Evolutionary conservation across 2,888 invertebrate genomes (phyloP), one percentile per base, ranked within the genome.

Genomic region (Anarsia innoxiella): DNA sequence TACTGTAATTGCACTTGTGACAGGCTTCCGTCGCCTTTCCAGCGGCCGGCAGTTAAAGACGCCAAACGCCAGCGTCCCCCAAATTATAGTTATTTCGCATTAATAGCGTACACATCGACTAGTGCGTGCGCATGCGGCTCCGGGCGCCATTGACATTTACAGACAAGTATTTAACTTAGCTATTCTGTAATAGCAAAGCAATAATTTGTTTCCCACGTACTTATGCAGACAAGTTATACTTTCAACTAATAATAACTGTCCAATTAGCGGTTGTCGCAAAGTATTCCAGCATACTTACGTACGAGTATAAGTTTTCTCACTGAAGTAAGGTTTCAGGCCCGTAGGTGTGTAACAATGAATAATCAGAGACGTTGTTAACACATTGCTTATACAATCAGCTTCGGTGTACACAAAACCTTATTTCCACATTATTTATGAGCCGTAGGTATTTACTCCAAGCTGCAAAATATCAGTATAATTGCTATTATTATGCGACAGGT

Each of bases 1-100:
- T 79, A 82, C 73, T 65, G 76, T 83, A 84, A 84, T 84, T 84
- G 83, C 71, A 65, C 46, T 64, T 80, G 80, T 83, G 84, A 83
- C 84, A 84, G 83, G 76, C 82, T 82, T 80, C 83, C 80, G 80
- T 82, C 80, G 79, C 76, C 67, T 74, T 66, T 63, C 65, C 67
- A 66, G 70, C 58, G 70, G 66, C 70, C 63, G 70, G 60, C 66
- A 65, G 70, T 71, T 69, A 62, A 63, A 65, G 56, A 57, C 68
- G 69, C 67, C 73, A 67, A 72, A 68, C 74, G 66, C 63, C 58
- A 55, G 53, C 61, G 63, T 68, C 66, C 48, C 60, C 69, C 68
- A 76, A 77, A 82, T 83, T 73, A 80, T 77, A 78, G 83, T 79
- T 75, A 79, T 79, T 82, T 74, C 53, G 63, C 73, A 75, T 77